These are phyloP conservation scores for Plutella xylostella DNA, from an alignment of 2,888 invertebrate species.

Conservation along the genomic window DNA sequence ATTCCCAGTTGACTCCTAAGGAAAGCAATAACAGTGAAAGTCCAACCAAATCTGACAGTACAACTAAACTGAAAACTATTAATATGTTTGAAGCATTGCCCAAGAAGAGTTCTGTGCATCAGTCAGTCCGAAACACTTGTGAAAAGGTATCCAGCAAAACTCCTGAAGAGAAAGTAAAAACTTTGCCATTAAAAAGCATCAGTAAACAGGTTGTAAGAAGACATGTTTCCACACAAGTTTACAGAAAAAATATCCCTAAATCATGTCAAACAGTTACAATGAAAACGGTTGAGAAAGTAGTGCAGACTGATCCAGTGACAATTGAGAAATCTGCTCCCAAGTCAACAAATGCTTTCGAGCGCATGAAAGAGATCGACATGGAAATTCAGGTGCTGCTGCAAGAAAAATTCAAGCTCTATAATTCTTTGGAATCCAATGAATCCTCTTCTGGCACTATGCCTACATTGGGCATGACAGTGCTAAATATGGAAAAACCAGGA, in stretches of 20 bases:
- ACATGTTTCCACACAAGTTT: constrained; percentile 33
- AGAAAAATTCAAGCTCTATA: constrained; percentile 70
- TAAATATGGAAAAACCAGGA: constrained; percentile 35
- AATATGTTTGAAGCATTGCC: constrained; percentile 50
- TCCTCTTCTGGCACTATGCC: constrained; percentile 34
- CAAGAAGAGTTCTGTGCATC: constrained; percentile 36
- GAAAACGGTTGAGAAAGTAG: constrained; percentile 24
- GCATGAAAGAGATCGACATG: constrained; percentile 72
- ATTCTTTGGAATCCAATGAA: constrained; percentile 52
- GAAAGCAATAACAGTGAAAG: constrained; percentile 20
- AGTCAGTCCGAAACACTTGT: constrained; percentile 43
- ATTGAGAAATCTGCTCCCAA: constrained; percentile 23
- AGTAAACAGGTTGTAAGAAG: constrained; percentile 19
- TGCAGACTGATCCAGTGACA: constrained; percentile 38
- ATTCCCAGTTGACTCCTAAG: constrained; percentile 39
- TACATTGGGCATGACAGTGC: constrained; percentile 51
- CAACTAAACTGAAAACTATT: constrained; percentile 44
- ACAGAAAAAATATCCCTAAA: constrained; percentile 29
- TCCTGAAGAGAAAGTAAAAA: constrained; percentile 19
- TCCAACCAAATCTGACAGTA: constrained; percentile 34
- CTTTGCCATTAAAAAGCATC: constrained; percentile 14
- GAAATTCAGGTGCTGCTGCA: constrained; percentile 68
- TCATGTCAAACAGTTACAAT: constrained; percentile 37
- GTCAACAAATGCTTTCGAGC: constrained; percentile 50
- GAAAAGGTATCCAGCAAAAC: constrained; percentile 20